Percentiles rank a stretch among this genome's conserved stretches.
Evolutionary conservation across 2,797 vertebrate species (phyloP).

Genomic region (Lepus oiostolus): DNA sequence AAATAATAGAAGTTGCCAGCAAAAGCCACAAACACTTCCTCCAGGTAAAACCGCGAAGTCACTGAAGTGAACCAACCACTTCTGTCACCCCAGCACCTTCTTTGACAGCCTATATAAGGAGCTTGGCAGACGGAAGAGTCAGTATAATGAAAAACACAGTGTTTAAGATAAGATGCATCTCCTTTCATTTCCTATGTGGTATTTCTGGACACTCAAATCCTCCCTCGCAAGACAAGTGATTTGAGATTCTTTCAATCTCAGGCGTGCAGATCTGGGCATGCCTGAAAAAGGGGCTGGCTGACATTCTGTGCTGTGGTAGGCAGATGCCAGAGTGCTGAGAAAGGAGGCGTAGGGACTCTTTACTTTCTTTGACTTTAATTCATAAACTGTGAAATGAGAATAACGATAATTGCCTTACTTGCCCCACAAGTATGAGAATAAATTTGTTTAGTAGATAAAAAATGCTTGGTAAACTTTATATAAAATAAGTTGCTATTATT

Average conservation of each 20-base stretch:
- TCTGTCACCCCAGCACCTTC: neutral
- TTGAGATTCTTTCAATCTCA: neutral
- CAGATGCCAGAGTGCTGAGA: neutral
- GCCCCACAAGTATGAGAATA: neutral
- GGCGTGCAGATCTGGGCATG: neutral
- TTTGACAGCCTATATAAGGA: neutral
- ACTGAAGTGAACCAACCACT: neutral
- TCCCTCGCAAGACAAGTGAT: neutral
- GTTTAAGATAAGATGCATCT: neutral
- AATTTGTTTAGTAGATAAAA: neutral
- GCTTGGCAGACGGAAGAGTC: neutral
- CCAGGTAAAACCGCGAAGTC: no score
- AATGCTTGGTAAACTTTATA: neutral
- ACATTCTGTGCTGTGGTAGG: neutral
- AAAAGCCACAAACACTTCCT: no score
- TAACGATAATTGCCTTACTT: neutral
- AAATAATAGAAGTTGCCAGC: neutral
- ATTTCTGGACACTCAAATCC: neutral
- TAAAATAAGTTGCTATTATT: neutral
- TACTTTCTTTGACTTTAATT: neutral
- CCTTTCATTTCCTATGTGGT: neutral
- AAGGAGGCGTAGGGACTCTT: neutral
- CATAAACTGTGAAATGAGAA: neutral
- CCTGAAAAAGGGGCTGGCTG: neutral
- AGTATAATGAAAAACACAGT: neutral